Evolutionary conservation across 1,140 invertebrate genomes (phyloP).

Genomic region (Chymomyza costata): DNA sequence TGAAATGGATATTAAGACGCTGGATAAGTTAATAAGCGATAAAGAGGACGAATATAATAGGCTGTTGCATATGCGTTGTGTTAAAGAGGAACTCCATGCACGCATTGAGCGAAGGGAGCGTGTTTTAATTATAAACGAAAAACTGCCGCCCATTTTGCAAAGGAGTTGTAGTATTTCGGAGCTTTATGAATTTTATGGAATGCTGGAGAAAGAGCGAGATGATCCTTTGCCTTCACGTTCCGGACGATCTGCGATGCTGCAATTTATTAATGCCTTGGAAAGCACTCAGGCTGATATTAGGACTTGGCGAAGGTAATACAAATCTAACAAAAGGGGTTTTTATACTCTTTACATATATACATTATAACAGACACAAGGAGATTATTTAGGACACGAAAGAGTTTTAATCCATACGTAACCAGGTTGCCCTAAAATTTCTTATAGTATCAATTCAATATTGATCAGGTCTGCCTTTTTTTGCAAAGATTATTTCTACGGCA

Average conservation of each 20-base stretch:
- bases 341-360: too few species aligned
- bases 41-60: constrained; percentile 60
- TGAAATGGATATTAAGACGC: constrained; percentile 28
- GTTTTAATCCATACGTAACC: too few species aligned
- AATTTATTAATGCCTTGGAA: constrained; percentile 29
- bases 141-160: constrained; percentile 32
- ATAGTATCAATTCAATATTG: too few species aligned
- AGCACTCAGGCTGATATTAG: constrained; percentile 20
- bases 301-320: constrained; percentile 31
- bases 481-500: too few species aligned
- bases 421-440: too few species aligned
- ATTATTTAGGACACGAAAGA: too few species aligned
- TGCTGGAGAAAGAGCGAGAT: constrained; percentile 27
- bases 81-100: constrained; percentile 36
- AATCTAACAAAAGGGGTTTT: too few species aligned
- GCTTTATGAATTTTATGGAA: constrained; percentile 33
- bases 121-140: constrained; percentile 25
- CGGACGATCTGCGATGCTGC: constrained; percentile 14
- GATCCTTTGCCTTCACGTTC: constrained; percentile 6
- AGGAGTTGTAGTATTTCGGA: constrained; percentile 36
- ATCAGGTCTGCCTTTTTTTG: too few species aligned
- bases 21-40: constrained; percentile 32
- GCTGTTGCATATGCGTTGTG: constrained; percentile 32
- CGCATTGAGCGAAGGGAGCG: constrained; percentile 39
- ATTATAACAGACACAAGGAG: too few species aligned